Evolutionary conservation across 2,888 invertebrate species (phyloP), one percentile per base, ranked within the genome.

Genomic region (Apamea epomidion): DNA sequence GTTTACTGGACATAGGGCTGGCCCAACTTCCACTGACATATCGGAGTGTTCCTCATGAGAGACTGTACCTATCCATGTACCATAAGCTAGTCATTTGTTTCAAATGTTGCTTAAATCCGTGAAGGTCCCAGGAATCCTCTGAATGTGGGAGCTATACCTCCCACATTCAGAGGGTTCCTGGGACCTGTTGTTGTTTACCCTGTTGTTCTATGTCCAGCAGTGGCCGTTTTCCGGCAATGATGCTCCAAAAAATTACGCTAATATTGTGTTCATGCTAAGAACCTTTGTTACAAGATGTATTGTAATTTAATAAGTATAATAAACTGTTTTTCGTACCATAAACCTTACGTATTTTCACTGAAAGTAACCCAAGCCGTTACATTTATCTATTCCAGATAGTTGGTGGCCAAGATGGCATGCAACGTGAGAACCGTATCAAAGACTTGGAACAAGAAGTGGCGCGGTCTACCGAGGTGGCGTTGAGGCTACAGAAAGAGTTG

Each of bases 371-470:
- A 54, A 71, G 37, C 18, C 10, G 32, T 54, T 7, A 72, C 37
- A 60, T 76, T 21, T 29, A 51, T 76, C 0, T 76, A 29, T 78
- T 85, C 88, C 94, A 95, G 97, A 94, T 97, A 92, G 97, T 97
- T 0, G 98, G 97, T 10, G 98, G 97, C 10, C 97, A 97, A 89
- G 96, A 97, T 48, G 98, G 97, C 37, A 93, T 98, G 80, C 97
- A 98, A 81, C 97, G 98, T 82, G 97, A 97, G 78, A 98, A 98
- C 81, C 98, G 98, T 90, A 98, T 98, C 80, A 98, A 98, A 90
- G 98, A 98, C 90, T 94, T 99, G 81, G 99, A 99, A 92, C 98
- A 98, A 90, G 99, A 99, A 92, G 96, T 99, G 76, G 97, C 98
- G 79, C 97, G 99, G 78, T 98, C 99, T 0, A 98, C 98, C 90